Conservation (phyloP, 1,140 invertebrate genomes). For the Hyphantria cunea region DNA sequence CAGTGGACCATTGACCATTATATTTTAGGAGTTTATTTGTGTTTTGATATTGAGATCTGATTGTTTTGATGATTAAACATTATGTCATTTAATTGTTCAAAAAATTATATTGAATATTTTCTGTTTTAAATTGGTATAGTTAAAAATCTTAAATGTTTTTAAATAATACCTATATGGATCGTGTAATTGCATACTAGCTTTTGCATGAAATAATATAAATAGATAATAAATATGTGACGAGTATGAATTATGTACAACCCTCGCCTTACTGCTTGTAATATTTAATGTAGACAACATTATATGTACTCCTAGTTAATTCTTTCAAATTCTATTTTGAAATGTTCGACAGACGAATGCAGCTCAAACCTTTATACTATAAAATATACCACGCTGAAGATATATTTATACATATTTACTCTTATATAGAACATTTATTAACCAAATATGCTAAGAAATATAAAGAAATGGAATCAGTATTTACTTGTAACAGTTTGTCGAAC, state of each 20-base stretch:
- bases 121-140: conserved; percentile 10
- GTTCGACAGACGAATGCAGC: conserved; percentile 3
- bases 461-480: background rate
- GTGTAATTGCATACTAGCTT: conserved; percentile 46
- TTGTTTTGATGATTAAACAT: conserved; percentile 17
- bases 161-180: conserved; percentile 31
- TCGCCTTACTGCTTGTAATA: conserved; percentile 51
- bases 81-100: conserved; percentile 16
- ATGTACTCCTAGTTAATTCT: conserved; percentile 7
- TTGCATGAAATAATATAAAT: conserved; percentile 36
- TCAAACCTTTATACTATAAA: too few relatives aligned
- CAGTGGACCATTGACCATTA: conserved; percentile 36
- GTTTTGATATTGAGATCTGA: conserved; percentile 45
- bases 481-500: conserved; percentile 10
- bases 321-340: background rate
- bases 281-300: conserved; percentile 32
- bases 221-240: conserved; percentile 24
- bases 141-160: conserved; percentile 31
- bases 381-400: too few relatives aligned
- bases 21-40: conserved; percentile 51
- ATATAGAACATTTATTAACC: background rate
- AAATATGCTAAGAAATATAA: too few relatives aligned
- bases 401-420: background rate
- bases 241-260: conserved; percentile 45
- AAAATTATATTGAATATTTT: conserved; percentile 8